Evolutionary conservation across 1,140 invertebrate species (phyloP).

Genomic region (Drosophila pseudoananassae): DNA sequence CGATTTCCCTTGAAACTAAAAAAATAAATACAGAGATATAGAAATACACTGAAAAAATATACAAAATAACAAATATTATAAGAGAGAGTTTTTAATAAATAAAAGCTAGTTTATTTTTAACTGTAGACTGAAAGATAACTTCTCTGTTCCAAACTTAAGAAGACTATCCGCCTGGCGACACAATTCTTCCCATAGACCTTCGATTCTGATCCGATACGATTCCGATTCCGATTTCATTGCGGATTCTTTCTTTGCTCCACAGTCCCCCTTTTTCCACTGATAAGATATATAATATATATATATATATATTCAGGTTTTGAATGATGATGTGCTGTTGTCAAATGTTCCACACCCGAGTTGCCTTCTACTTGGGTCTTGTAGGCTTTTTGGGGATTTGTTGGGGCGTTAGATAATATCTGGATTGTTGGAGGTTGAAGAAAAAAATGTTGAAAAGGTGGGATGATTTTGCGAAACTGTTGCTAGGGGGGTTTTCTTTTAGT

Average conservation of each 20-base stretch:
- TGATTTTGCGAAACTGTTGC: not conserved
- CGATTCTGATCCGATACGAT: slow-evolving; percentile 33
- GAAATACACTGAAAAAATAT: not conserved
- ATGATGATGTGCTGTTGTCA: slow-evolving; percentile 80
- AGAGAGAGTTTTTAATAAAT: no score
- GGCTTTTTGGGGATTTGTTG: slow-evolving; percentile 68
- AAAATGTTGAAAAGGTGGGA: not conserved
- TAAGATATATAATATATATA: slow-evolving; percentile 57
- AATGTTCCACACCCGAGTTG: slow-evolving; percentile 29
- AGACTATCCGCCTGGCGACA: slow-evolving; percentile 10
- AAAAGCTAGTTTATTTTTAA: no score
- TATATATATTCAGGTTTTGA: slow-evolving; percentile 46
- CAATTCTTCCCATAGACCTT: slow-evolving; percentile 36
- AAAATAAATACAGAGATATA: slow-evolving; percentile 2
- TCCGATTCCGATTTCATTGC: slow-evolving; percentile 1
- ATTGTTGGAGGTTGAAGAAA: not conserved
- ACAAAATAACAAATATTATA: no score
- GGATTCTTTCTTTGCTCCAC: slow-evolving; percentile 3
- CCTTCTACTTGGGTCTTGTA: slow-evolving; percentile 10
- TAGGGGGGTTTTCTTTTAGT: not conserved
- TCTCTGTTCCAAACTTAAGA: not conserved
- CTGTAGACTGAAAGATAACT: not conserved
- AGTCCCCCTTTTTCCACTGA: slow-evolving; percentile 33
- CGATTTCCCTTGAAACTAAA: slow-evolving; percentile 18
- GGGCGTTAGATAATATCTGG: slow-evolving; percentile 76